Base-by-base conservation (phyloP, 2,113 vertebrate genomes). In the Argyrosomus japonicus region DNA sequence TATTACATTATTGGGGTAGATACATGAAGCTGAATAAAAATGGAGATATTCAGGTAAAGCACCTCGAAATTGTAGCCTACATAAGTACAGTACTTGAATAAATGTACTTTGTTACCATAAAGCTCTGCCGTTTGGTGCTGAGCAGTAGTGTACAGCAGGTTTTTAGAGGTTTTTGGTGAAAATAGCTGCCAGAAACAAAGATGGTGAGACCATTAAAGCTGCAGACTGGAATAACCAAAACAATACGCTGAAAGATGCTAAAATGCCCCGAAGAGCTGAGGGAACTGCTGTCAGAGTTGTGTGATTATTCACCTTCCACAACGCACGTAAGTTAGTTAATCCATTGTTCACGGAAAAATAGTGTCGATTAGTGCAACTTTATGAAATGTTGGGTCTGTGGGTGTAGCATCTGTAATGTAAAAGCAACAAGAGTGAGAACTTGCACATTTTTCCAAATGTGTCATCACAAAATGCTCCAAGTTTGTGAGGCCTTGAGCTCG, bases 381-480 rank as follows among this genome's bases (percentile, higher is more conserved):
- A 29, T 47, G 67, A 45, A 15, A 43, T 43, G 0, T 14, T 27
- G 6, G 25, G 13, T 56, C 62, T 29, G 47, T 9, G 45, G 47
- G 50, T 14, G 29, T 3, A 53, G 29, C 36, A 40, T 40, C 36
- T 40, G 36, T 40, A 45, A 57, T 60, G 10, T 57, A 45, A 64
- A 73, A 74, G 63, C 45, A 73, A 36, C n/a, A 27, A 47, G 40
- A 60, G 68, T 23, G 40, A 71, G 51, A 58, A 19, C 53, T 23
- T 23, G 63, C 32, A 56, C 53, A 54, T 13, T 15, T 43, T 36
- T 15, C 45, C 5, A 8, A 12, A 56, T 61, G 47, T 23, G 54
- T 67, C 81, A 73, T 61, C 60, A 15, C 18, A 64, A 40, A 64
- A 53, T 5, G 7, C 77, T 81, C 25, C 2, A 3, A 47, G 79